Evolutionary conservation across 2,888 invertebrate genomes (phyloP), one percentile per base, ranked within the genome.

Genomic region (Ypsolopha sequella): DNA sequence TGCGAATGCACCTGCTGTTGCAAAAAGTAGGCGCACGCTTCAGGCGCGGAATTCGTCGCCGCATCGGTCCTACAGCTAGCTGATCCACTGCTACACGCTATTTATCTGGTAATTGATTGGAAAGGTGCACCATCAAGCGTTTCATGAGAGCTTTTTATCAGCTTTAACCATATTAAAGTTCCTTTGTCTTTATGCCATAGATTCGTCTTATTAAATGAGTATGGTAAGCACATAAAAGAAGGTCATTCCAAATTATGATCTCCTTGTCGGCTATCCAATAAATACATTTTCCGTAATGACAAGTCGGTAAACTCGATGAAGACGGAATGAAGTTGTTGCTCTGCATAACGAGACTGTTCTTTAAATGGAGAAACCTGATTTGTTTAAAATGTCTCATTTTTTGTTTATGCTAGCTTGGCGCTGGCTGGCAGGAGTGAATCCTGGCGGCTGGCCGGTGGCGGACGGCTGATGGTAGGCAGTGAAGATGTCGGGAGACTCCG

Each of bases 11-110:
- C 85, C 85, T 86, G 85, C 81, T 75, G 55, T 59, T 80, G 81
- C 84, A 86, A 86, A 86, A 86, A 86, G 77, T 77, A 77, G 74
- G 73, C 73, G 71, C 82, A 80, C 78, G 85, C 84, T 82, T 78
- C 78, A 74, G 79, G 82, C 76, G 78, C 70, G 79, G 84, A 80
- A 84, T 84, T 82, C 81, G 80, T 80, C 82, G 80, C 77, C 73
- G 70, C 72, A 61, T 24, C 24, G 70, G 66, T 72, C 64, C 70
- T 78, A n/a, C n/a, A 66, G 78, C 68, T 24, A 36, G 36, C n/a
- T 10, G n/a, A 13, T 36, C 7, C 79, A 76, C 80, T 79, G 76
- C 76, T 79, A 77, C 76, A 73, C 72, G 78, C 80, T 76, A 79
- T 82, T 84, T 84, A 82, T 80, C 52, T 77, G 75, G 71, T 82